These are phyloP conservation scores for Aphaenogaster rudis DNA, from an alignment of 1,140 invertebrate species.

Conservation along the genomic window DNA sequence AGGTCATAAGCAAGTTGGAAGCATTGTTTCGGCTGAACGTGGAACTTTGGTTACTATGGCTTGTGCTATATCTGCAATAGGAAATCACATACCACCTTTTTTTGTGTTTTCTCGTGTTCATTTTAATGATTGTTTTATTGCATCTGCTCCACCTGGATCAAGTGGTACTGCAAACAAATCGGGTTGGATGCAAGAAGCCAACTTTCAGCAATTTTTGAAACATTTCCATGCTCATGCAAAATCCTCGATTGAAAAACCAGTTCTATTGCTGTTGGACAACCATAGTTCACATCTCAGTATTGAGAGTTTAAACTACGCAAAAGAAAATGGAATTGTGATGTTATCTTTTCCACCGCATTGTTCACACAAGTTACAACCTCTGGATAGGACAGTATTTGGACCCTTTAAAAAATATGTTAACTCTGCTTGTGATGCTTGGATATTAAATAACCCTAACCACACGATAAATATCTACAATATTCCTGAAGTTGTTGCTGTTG, in stretches of 20 bases:
- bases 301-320: background rate
- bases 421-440: background rate
- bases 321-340: background rate
- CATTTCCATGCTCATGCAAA: background rate
- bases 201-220: constrained; percentile 1
- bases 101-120: background rate
- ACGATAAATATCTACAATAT: constrained; percentile 1
- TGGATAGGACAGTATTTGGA: background rate
- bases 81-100: constrained; percentile 8
- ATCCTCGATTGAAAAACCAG: constrained; percentile 1
- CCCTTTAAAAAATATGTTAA: constrained; percentile 8
- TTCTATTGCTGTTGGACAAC: constrained; percentile 1
- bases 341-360: too few relatives aligned
- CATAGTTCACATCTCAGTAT: background rate
- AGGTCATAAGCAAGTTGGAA: background rate
- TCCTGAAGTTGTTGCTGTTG: background rate
- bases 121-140: background rate
- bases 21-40: constrained; percentile 3
- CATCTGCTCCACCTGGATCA: background rate
- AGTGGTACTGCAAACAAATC: background rate
- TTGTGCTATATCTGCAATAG: background rate
- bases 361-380: too few relatives aligned
- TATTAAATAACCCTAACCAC: background rate
- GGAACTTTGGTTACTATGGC: background rate
- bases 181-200: background rate